Base-by-base conservation (phyloP, 2,797 vertebrate genomes). In the Carapus acus region DNA sequence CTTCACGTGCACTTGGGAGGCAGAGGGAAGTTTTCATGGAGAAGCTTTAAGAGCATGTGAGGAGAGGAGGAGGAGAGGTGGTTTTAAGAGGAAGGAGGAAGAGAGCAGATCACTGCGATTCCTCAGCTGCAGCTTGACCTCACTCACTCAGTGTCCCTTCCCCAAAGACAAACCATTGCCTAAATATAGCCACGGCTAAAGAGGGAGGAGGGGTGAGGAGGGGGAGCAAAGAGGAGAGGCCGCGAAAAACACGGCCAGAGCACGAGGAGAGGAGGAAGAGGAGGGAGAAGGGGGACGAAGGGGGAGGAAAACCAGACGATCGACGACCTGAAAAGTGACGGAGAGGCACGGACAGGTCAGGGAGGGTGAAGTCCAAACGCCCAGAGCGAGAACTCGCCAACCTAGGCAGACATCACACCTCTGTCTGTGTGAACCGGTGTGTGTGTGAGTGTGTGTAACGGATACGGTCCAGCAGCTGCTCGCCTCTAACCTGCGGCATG, bases 121-220 rank as follows among this genome's bases (percentile, higher is more conserved):
- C n/a, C n/a, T n/a, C n/a, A 44, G 47, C 52, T 46, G 29, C 9
- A 29, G 17, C 60, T 64, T 61, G 47, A 62, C 47, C 65, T 29
- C 22, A 54, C 63, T 63, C 46, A 42, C 47, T 44, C 11, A 18
- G 36, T 3, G 12, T 34, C 51, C 52, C 21, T 13, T 64, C 56
- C 46, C 43, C 33, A 46, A 51, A 48, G 45, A 62, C 52, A 44
- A 54, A 45, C 16, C 27, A 41, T 20, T 21, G 14, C 2, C 70
- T 80, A 78, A 74, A 79, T 76, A 71, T 81, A 86, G 69, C 58
- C 20, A 13, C 6, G 47, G 54, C 20, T 56, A 16, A 66, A 29
- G 54, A 12, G 8, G 38, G 43, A 27, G 12, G 18, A 17, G 33
- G 24, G n/a, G 12, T 15, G 18, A 34, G 41, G 23, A 16, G 13